A percentile compares a stretch with the other conserved stretches of the same genome.
Conservation (phyloP, 30 jellyfish, hydroid and myxozoan species). For the Chironex yamaguchii region DNA sequence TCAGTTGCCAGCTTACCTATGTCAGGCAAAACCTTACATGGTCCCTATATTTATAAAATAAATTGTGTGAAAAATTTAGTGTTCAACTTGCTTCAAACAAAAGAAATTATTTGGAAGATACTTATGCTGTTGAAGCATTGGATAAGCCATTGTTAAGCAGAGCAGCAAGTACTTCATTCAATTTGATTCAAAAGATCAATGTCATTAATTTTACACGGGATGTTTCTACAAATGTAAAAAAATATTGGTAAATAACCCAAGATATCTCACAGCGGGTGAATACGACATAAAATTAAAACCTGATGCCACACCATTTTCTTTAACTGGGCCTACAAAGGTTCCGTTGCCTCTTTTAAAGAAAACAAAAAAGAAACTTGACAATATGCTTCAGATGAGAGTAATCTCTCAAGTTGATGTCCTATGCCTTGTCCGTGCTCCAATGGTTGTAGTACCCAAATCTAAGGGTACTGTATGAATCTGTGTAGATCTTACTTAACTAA, state of each 20-base stretch:
- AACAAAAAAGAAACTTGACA: constrained; percentile 41
- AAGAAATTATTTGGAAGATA: background rate
- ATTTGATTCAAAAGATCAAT: constrained; percentile 11
- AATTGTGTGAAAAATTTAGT: constrained; percentile 13
- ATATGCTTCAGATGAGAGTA: constrained; percentile 44
- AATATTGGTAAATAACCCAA: too few species aligned
- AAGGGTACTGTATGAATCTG: constrained; percentile 9
- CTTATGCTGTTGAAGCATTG: constrained; percentile 12
- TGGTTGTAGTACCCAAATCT: constrained; percentile 36
- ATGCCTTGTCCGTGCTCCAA: constrained; percentile 16
- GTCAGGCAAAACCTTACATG: too few species aligned
- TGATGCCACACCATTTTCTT: constrained; percentile 32
- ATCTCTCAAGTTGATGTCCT: constrained; percentile 24
- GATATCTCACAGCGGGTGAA: constrained; percentile 62
- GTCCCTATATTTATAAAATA: too few species aligned
- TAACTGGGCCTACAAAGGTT: constrained; percentile 33
- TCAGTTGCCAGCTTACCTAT: too few species aligned
- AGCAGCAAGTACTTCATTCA: constrained; percentile 6
- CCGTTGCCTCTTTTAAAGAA: constrained; percentile 52
- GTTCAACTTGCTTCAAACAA: constrained; percentile 23
- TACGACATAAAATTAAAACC: constrained; percentile 8
- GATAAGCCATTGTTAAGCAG: constrained; percentile 15
- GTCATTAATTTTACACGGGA: too few species aligned
- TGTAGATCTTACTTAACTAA: constrained; percentile 7
- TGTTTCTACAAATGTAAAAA: too few species aligned